phyloP scores from a whole-genome alignment of 2,888 invertebrate species.

The Tolmerus cingulatus region DNA sequence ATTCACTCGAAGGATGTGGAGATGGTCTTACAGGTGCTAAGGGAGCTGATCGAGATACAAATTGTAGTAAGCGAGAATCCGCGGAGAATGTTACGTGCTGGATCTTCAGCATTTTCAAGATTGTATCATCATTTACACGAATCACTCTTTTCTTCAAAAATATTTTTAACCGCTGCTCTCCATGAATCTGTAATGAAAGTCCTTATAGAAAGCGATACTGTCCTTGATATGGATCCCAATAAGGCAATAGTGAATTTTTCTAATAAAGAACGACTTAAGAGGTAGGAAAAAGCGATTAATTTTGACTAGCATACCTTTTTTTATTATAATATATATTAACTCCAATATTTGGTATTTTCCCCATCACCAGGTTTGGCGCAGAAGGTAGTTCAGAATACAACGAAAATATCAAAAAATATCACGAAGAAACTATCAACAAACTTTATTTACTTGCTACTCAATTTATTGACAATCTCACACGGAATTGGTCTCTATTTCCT shows the following conservation, averaged over 20 bases:
- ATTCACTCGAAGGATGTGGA: constrained; percentile 79
- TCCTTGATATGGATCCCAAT: constrained; percentile 90
- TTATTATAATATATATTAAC: background rate
- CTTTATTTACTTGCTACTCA: constrained; percentile 79
- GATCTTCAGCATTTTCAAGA: constrained; percentile 85
- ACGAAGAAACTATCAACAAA: constrained; percentile 80
- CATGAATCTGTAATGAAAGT: constrained; percentile 91
- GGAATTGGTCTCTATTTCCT: constrained; percentile 91
- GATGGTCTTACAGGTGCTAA: constrained; percentile 70
- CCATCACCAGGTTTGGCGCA: constrained; percentile 74
- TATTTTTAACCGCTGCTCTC: constrained; percentile 91
- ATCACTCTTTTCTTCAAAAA: constrained; percentile 86
- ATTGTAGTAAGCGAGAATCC: constrained; percentile 75
- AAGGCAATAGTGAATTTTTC: constrained; percentile 69
- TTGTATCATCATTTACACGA: constrained; percentile 90
- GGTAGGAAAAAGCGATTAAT: constrained; percentile 60
- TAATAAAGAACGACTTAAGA: constrained; percentile 65
- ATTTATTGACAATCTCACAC: constrained; percentile 83
- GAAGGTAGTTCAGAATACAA: constrained; percentile 78
- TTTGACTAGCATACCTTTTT: background rate
- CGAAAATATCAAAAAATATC: constrained; percentile 77
- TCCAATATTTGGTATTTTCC: background rate
- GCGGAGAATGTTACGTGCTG: constrained; percentile 78
- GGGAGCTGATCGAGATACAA: constrained; percentile 76
- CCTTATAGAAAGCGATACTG: constrained; percentile 89